Evolutionary conservation across 2,113 vertebrate species (phyloP).

Genomic region (Chloropsis hardwickii): DNA sequence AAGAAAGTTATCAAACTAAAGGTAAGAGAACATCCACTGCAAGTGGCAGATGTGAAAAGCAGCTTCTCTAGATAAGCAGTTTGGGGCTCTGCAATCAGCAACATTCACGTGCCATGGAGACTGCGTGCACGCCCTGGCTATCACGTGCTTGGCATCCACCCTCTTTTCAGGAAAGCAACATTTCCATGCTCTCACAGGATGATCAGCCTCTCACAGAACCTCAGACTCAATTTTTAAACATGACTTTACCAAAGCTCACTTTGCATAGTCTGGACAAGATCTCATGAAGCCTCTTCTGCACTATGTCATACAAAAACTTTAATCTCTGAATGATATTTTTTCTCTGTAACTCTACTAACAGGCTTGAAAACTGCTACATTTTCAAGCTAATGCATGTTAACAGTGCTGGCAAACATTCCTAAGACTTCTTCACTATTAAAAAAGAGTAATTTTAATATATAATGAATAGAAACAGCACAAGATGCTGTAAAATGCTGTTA

Average conservation of each 20-base stretch:
- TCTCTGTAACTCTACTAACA: background rate
- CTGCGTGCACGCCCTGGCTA: accelerated
- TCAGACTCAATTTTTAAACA: background rate
- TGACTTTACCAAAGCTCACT: background rate
- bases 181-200: background rate
- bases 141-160: background rate
- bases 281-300: background rate
- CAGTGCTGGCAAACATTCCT: background rate
- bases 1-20: background rate
- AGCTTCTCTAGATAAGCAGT: background rate
- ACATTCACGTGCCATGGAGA: background rate
- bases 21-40: background rate
- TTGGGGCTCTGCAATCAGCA: background rate
- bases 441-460: background rate
- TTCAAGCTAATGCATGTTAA: background rate
- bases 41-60: background rate
- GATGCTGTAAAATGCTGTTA: background rate
- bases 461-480: background rate
- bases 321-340: background rate
- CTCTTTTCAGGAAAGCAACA: background rate
- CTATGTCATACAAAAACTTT: background rate
- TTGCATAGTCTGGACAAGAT: background rate
- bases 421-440: background rate
- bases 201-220: background rate
- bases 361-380: background rate